Evolutionary conservation across 1,140 invertebrate species (phyloP).

Genomic region (Eulimnadia texana): DNA sequence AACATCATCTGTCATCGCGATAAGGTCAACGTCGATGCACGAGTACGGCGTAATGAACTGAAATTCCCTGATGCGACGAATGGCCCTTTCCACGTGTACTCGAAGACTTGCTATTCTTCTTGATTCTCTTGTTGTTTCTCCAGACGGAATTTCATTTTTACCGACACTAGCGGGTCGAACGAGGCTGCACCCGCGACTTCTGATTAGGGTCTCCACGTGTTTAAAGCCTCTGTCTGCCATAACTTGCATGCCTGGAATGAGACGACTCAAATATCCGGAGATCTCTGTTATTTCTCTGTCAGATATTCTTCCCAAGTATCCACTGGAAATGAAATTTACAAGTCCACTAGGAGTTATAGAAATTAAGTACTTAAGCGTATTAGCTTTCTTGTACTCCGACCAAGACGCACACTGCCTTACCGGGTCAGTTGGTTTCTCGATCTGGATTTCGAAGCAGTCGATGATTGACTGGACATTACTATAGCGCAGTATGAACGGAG

Average conservation of each 20-base stretch:
- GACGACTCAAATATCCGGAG: constrained; percentile 23
- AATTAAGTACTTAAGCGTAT: constrained; percentile 35
- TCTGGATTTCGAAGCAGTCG: constrained; percentile 30
- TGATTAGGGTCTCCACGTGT: constrained; percentile 23
- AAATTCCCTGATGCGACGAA: constrained; percentile 28
- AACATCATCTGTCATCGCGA: constrained; percentile 20
- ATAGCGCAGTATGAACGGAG: constrained; percentile 8
- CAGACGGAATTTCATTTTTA: constrained; percentile 19
- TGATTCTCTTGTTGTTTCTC: constrained; percentile 25
- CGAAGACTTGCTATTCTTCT: constrained; percentile 29
- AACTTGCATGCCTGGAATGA: constrained; percentile 20
- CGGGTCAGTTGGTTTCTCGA: constrained; percentile 29
- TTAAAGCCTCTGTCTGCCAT: constrained; percentile 31
- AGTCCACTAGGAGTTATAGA: constrained; percentile 29
- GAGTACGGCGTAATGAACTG: constrained; percentile 26
- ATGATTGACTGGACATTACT: constrained; percentile 23
- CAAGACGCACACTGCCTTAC: constrained; percentile 30
- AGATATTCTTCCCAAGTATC: constrained; percentile 27
- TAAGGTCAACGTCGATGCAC: constrained; percentile 20
- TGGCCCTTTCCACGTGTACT: constrained; percentile 30
- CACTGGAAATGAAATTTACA: constrained; percentile 30
- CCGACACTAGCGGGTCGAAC: constrained; percentile 29
- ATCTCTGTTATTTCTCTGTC: constrained; percentile 27
- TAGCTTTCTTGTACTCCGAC: constrained; percentile 34
- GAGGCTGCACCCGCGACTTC: constrained; percentile 22